Conservation (phyloP, 1,140 invertebrate genomes). For the Brachionus paranguensis region DNA sequence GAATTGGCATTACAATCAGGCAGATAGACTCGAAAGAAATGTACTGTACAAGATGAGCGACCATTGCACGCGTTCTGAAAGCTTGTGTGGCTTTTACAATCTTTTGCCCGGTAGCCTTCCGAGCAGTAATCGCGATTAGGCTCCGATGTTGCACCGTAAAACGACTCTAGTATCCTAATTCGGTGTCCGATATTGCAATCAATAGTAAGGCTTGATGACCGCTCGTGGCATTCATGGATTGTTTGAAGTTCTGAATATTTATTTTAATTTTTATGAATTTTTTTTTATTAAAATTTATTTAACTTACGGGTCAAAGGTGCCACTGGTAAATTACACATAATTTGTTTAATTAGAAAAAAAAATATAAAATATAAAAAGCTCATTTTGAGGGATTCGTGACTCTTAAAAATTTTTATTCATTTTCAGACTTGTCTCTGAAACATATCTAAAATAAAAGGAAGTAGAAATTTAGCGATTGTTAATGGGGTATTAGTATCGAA, state of each 20-base stretch:
- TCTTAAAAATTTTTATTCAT: not conserved
- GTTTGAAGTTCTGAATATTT: not conserved
- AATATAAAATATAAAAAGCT: not conserved
- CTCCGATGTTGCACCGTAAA: not conserved
- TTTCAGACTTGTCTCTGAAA: not conserved
- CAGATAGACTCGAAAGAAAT: conserved; percentile 32
- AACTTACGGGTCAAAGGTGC: conserved; percentile 3
- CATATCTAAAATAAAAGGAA: not conserved
- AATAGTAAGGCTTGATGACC: not conserved
- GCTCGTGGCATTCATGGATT: conserved; percentile 16
- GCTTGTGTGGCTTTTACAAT: conserved; percentile 36
- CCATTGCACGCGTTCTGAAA: conserved; percentile 39
- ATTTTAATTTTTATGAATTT: not conserved
- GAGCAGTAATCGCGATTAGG: not conserved
- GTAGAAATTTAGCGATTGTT: not conserved
- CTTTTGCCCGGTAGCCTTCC: conserved; percentile 12
- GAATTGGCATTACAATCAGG: conserved; percentile 18
- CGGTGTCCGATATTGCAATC: conserved; percentile 20
- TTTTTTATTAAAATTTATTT: not conserved
- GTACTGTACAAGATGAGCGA: conserved; percentile 28
- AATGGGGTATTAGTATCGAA: not conserved
- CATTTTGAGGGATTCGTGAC: not conserved
- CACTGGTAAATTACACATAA: conserved; percentile 1
- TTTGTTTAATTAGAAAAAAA: not conserved
- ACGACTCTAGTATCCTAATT: conserved; percentile 21